Conservation (phyloP, 1,140 invertebrate species). For the Bombus affinis region DNA sequence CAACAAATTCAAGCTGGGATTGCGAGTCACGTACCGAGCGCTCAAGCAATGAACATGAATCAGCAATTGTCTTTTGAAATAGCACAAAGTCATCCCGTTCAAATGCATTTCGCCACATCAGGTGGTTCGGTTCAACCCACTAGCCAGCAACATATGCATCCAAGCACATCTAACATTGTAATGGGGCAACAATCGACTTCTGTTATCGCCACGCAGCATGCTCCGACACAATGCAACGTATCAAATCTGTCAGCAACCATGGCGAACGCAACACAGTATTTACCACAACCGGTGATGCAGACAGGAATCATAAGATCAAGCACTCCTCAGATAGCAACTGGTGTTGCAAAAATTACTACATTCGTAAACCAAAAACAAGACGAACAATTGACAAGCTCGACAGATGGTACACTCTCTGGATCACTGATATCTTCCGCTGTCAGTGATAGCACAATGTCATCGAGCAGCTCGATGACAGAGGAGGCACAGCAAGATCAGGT, state of each 20-base stretch:
- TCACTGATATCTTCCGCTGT: slow-evolving; percentile 77
- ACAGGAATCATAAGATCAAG: slow-evolving; percentile 15
- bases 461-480: slow-evolving; percentile 77
- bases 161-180: slow-evolving; percentile 33
- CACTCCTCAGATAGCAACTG: slow-evolving; percentile 66
- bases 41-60: slow-evolving; percentile 34
- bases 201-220: slow-evolving; percentile 31
- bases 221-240: slow-evolving; percentile 36
- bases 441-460: slow-evolving; percentile 77
- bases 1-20: slow-evolving; percentile 62
- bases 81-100: slow-evolving; percentile 56
- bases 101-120: slow-evolving; percentile 56
- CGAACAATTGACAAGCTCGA: slow-evolving; percentile 73
- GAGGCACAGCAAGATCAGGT: slow-evolving; percentile 80
- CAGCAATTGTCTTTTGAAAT: slow-evolving; percentile 43
- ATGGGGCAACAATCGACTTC: slow-evolving; percentile 52
- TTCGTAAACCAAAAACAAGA: slow-evolving; percentile 69
- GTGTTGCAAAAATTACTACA: slow-evolving; percentile 69
- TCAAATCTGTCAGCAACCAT: slow-evolving; percentile 1
- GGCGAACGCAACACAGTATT: slow-evolving; percentile 18
- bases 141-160: slow-evolving; percentile 48
- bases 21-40: slow-evolving; percentile 21
- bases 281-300: slow-evolving; percentile 26
- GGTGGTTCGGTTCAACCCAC: slow-evolving; percentile 19
- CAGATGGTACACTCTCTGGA: slow-evolving; percentile 73